Evolutionary conservation across 1,140 invertebrate species (phyloP), one percentile per base, ranked within the genome.

Genomic region (Saccostrea cuccullata): DNA sequence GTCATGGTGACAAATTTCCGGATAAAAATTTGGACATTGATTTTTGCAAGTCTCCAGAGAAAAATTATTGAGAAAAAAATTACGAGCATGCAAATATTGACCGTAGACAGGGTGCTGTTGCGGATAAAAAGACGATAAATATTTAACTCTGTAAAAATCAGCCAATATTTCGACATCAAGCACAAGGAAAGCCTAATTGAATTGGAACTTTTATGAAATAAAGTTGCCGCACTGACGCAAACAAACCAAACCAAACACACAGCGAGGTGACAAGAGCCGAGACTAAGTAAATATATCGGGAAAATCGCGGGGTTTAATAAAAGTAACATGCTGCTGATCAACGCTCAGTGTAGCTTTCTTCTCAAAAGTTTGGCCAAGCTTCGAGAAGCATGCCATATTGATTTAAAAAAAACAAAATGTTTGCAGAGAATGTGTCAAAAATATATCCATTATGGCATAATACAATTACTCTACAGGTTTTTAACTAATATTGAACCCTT

Each of bases 21-120:
- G n/a, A 9, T 30, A 5, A 77, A 77, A 77, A 26, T 77, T 9
- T 6, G 13, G 60, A 20, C 60, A 67, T 67, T 67, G 60, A 67
- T 67, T 67, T 67, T 64, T 17, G 4, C 17, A 12, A 77, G 70
- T 30, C 70, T 30, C 13, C 9, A 36, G 70, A 30, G 70, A 36
- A 77, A 67, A 77, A 30, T 77, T 30, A 30, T 77, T 26, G 30
- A 77, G 26, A 47, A 47, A 47, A 47, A 47, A 77, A 77, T 15
- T 77, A 36, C 11, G 30, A 77, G 70, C 70, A 36, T 30, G 26
- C 70, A 77, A 77, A 77, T 77, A 77, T 77, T 77, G 70, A 36
- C 70, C 15, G 11, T 23, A 30, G 13, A 26, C 70, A 11, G 58
- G 23, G 6, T 23, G 67, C 20, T n/a, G 20, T 30, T 73, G 23